Base-by-base conservation (phyloP, 2,888 invertebrate species). In the Villa cingulata region DNA sequence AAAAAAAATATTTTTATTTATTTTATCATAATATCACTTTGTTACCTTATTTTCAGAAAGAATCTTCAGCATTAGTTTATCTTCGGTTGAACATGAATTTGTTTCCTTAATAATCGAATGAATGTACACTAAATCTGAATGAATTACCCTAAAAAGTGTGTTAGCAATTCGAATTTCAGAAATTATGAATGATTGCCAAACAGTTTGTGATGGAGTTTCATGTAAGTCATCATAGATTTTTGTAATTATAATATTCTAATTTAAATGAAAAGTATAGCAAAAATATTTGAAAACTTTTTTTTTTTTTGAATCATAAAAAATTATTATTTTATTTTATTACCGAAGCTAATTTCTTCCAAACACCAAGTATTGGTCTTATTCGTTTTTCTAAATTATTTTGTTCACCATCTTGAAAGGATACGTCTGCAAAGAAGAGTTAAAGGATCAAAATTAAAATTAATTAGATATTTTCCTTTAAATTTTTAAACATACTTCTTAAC, bases 281-380 rank as follows among this genome's bases (percentile, higher is more conserved):
- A 37, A 16, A 18, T 3, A 15, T 23, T 23, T 6, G 23, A 23
- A 23, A 7, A 23, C 4, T n/a, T n/a, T n/a, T n/a, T n/a, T n/a
- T n/a, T n/a, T n/a, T n/a, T n/a, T 6, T 23, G 23, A 23, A 23
- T 23, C 23, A 23, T 7, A 23, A 23, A 23, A 23, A 6, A 7
- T 23, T 23, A 6, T n/a, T 23, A 9, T 34, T 34, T 34, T 34
- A 34, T 34, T 34, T 34, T 34, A 7, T 34, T 34, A 64, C 63
- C 2, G 74, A 75, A 12, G 80, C 76, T 19, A 80, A 58, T 64
- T 87, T 89, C 62, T 88, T 88, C 92, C 94, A 94, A 4, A 88
- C 63, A 48, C 77, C 77, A 29, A 91, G 73, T 43, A 89, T 70
- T 0, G 86, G 84, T n/a, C 77, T 66, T 47, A 82, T 64, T 58